Evolutionary conservation across 2,888 invertebrate species (phyloP).

Genomic region (Unio pictorum): DNA sequence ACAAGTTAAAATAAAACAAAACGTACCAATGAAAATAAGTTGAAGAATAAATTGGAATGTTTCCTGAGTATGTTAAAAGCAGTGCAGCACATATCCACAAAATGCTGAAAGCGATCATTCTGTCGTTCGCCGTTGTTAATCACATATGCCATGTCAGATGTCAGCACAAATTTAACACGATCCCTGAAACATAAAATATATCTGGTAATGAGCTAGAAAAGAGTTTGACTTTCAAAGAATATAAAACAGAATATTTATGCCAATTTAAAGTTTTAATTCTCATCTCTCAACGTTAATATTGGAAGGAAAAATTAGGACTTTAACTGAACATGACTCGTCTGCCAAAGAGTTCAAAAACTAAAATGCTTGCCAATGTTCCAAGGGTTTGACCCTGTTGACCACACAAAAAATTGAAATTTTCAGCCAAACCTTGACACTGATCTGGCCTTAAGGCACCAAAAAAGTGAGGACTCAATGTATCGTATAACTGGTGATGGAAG

Average conservation of each 20-base stretch:
- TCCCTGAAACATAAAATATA: slow-evolving; percentile 78
- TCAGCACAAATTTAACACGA: slow-evolving; percentile 96
- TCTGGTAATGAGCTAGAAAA: neutral
- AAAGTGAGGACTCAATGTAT: too few species aligned
- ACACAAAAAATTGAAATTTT: too few species aligned
- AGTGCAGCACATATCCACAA: slow-evolving; percentile 98
- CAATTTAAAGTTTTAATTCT: too few species aligned
- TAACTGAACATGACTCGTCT: too few species aligned
- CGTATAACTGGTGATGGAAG: too few species aligned
- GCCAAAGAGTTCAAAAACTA: too few species aligned
- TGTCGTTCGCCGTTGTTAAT: slow-evolving; percentile 97
- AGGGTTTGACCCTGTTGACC: too few species aligned
- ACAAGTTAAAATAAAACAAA: neutral
- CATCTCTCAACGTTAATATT: too few species aligned
- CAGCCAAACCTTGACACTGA: too few species aligned
- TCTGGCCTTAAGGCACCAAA: too few species aligned
- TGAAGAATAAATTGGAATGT: slow-evolving; percentile 90
- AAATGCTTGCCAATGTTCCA: too few species aligned
- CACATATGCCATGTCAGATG: slow-evolving; percentile 99
- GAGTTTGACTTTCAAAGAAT: neutral
- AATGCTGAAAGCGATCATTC: slow-evolving; percentile 90
- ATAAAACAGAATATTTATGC: neutral
- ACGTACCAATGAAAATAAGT: slow-evolving; percentile 90
- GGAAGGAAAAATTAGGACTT: too few species aligned
- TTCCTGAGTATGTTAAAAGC: slow-evolving; percentile 96